These are phyloP conservation scores for Harpagus bidentatus DNA, from an alignment of 2,113 vertebrate genomes.

Conservation along the genomic window DNA sequence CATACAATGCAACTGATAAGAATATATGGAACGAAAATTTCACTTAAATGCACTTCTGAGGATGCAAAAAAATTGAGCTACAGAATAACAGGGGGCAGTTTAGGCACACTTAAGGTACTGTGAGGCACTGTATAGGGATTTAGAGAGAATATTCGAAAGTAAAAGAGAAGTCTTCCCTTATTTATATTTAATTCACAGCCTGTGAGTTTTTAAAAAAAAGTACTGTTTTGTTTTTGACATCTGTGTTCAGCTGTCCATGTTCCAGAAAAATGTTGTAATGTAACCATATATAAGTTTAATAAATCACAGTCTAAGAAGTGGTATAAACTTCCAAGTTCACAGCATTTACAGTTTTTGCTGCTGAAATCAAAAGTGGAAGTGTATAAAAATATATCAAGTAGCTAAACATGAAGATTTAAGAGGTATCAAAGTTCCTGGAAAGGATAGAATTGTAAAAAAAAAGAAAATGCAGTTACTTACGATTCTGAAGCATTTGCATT, in stretches of 20 bases:
- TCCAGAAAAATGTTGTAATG: background rate
- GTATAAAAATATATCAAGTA: background rate
- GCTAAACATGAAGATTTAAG: background rate
- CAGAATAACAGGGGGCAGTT: background rate
- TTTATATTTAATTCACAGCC: background rate
- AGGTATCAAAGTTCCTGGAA: background rate
- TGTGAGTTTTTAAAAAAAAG: background rate
- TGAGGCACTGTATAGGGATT: background rate
- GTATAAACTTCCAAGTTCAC: background rate
- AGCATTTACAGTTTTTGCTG: background rate
- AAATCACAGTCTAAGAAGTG: background rate
- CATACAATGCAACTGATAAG: background rate
- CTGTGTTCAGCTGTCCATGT: background rate
- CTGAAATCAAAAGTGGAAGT: background rate
- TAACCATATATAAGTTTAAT: background rate
- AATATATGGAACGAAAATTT: background rate
- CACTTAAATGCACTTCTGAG: background rate
- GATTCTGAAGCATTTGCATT: slow-evolving; percentile 97
- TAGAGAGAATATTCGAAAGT: background rate
- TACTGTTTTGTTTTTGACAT: background rate
- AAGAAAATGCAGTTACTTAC: slow-evolving; percentile 73
- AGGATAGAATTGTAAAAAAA: background rate
- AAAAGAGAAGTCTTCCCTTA: background rate
- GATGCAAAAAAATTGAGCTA: background rate
- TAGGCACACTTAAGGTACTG: background rate